These are phyloP conservation scores for Lydus trimaculatus DNA, from an alignment of 2,888 invertebrate genomes.

Conservation along the genomic window DNA sequence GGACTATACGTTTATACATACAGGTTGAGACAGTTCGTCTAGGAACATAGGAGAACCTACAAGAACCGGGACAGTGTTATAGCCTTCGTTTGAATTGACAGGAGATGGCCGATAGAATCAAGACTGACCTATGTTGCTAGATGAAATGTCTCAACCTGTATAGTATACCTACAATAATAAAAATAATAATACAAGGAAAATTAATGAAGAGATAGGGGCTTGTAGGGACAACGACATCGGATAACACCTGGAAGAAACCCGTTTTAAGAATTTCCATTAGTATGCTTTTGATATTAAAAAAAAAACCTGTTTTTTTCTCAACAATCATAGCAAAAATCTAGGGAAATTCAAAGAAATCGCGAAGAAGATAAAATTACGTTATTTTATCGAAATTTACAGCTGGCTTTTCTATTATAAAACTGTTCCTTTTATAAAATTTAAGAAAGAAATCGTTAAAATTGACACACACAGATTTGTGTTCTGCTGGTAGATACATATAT, in stretches of 20 bases:
- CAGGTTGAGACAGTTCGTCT: too few species aligned
- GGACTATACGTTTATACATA: constrained; percentile 24
- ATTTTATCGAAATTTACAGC: background rate
- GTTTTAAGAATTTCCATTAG: background rate
- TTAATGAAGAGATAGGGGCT: constrained; percentile 45
- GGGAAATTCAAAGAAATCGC: background rate
- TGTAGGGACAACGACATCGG: constrained; percentile 25
- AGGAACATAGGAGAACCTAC: too few species aligned
- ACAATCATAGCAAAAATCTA: background rate
- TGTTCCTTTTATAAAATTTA: background rate
- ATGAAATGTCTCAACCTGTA: too few species aligned
- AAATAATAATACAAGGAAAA: constrained; percentile 42
- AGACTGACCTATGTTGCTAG: too few species aligned
- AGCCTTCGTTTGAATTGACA: too few species aligned
- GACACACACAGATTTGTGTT: background rate
- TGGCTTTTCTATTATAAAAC: background rate
- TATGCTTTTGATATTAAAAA: background rate
- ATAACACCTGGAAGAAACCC: constrained; percentile 26
- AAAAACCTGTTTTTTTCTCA: background rate
- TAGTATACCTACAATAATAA: too few species aligned
- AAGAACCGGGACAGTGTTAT: too few species aligned
- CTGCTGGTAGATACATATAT: background rate
- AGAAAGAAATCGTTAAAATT: background rate
- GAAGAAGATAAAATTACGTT: background rate
- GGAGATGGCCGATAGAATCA: too few species aligned